phyloP scores from a whole-genome alignment of 2,888 invertebrate genomes.

The Entomobrya multifasciata region DNA sequence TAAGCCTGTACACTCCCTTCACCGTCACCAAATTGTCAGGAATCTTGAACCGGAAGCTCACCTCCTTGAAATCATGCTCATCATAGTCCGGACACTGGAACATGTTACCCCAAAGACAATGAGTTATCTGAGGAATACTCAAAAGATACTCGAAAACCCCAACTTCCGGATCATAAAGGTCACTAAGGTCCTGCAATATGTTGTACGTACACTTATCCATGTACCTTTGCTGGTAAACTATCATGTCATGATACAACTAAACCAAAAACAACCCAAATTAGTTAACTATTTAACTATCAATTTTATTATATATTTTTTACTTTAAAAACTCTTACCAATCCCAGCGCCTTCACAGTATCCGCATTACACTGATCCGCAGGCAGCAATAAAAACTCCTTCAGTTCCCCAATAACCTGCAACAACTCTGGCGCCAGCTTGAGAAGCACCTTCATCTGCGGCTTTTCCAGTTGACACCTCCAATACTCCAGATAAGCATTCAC shows the following conservation, averaged over 20 bases:
- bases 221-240: conserved; percentile 71
- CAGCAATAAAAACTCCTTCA: conserved; percentile 74
- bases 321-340: conserved; percentile 66
- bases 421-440: conserved; percentile 74
- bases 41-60: conserved; percentile 77
- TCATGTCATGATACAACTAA: conserved; percentile 77
- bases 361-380: conserved; percentile 68
- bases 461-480: conserved; percentile 72
- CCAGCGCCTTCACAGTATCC: conserved; percentile 74
- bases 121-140: conserved; percentile 75
- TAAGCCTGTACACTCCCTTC: conserved; percentile 74
- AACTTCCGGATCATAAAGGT: conserved; percentile 77
- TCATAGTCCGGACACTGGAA: conserved; percentile 76
- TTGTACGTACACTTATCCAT: conserved; percentile 75
- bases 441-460: conserved; percentile 70
- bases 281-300: neutral
- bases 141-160: conserved; percentile 76
- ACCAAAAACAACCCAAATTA: neutral
- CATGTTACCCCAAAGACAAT: conserved; percentile 78
- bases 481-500: conserved; percentile 77
- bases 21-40: conserved; percentile 75
- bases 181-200: conserved; percentile 72
- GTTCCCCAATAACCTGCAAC: conserved; percentile 74
- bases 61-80: conserved; percentile 74
- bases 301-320: neutral